Base-by-base conservation (phyloP, 2,797 vertebrate species). In the Lutjanus campechanus region DNA sequence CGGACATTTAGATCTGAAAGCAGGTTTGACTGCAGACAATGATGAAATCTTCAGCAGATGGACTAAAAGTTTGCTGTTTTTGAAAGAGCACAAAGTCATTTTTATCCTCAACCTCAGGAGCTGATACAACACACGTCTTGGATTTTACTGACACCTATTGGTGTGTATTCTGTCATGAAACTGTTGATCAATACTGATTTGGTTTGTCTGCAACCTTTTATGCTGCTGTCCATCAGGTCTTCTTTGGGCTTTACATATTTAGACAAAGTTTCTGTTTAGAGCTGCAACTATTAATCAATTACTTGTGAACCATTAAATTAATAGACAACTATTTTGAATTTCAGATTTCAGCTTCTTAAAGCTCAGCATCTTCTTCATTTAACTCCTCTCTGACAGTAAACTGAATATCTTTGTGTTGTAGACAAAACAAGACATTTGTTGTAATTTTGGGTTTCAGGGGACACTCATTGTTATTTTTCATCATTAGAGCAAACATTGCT, bases 61-160 rank as follows among this genome's bases (percentile, higher is more conserved):
- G 12, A 47, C 44, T 22, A 22, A 43, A 6, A 53, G 2, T 70
- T 51, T 13, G 46, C 19, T 54, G 11, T 47, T 47, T 62, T 49
- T 40, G 41, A 65, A 58, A 19, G 20, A 63, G 49, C 70, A 46
- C 7, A n/a, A 16, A 44, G 7, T 47, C 7, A 15, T 40, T 40
- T 60, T 40, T 15, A 49, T 15, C 43, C n/a, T 19, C 19, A 9
- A 6, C 17, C 12, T 43, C 1, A 46, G 13, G 22, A 47, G 41
- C 67, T 47, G 10, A 25, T n/a, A 4, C 7, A 5, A 40, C 25
- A 62, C 41, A 60, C 13, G 17, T 20, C 46, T 2, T 50, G 19
- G 13, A 65, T 54, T 60, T 11, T 9, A 66, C 69, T 72, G 69
- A 78, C 63, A 60, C 55, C 55, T 78, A 10, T 63, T 71, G 53